Evolutionary conservation across 2,888 invertebrate genomes (phyloP).

Genomic region (Hypselothyrea guttata): DNA sequence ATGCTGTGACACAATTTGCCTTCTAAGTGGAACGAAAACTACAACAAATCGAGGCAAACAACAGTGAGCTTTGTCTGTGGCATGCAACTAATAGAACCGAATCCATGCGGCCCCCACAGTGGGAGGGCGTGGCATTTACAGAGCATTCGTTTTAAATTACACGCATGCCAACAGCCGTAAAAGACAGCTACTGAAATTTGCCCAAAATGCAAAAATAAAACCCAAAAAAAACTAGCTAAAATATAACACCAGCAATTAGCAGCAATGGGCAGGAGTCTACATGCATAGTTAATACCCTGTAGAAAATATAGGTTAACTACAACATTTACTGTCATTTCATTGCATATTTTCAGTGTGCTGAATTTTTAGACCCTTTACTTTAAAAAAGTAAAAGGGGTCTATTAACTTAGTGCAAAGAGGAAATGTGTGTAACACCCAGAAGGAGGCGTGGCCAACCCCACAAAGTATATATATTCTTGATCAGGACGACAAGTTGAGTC

Average conservation of each 20-base stretch:
- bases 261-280: too few species aligned
- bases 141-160: constrained; percentile 54
- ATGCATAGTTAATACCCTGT: constrained; percentile 1
- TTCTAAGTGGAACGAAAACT: constrained; percentile 34
- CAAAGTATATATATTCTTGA: too few species aligned
- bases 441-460: too few species aligned
- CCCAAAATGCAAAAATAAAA: too few species aligned
- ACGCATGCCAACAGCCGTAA: constrained; percentile 30
- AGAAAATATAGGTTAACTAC: background rate
- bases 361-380: too few species aligned
- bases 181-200: constrained; percentile 30
- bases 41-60: constrained; percentile 25
- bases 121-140: constrained; percentile 43
- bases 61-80: constrained; percentile 38
- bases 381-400: too few species aligned
- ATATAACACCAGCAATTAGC: background rate
- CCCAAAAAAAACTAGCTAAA: background rate
- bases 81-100: background rate
- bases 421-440: too few species aligned
- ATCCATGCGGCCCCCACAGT: background rate
- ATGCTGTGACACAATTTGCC: constrained; percentile 51
- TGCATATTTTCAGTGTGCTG: too few species aligned
- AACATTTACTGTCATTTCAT: too few species aligned
- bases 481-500: too few species aligned
- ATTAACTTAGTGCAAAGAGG: too few species aligned